Evolutionary conservation across 2,797 vertebrate genomes (phyloP), one percentile per base, ranked within the genome.

Genomic region (Selene dorsalis): DNA sequence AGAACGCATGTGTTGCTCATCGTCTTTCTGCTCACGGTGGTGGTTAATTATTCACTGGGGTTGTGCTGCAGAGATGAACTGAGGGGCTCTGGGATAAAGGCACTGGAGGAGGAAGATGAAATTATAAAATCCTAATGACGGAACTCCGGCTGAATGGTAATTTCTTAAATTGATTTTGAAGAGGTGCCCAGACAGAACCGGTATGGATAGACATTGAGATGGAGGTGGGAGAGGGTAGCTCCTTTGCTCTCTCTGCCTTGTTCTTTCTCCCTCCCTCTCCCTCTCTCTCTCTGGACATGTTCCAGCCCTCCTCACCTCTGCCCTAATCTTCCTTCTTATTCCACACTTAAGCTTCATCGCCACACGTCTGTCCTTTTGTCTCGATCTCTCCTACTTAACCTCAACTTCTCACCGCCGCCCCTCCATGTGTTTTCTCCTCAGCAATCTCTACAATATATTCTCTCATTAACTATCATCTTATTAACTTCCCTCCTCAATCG

Each of bases 111-210:
- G 87, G 91, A 91, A 93, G 93, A 93, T 95, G 93, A 92, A 94
- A 94, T 94, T 94, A 94, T 94, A 89, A 93, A 93, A 91, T 89
- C 89, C 92, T 93, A 94, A 94, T 94, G 94, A 92, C 82, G 83
- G 90, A 92, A 89, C 92, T 91, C 89, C 53, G 86, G 85, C 88
- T 89, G 93, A 93, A 94, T 94, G 91, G 88, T 91, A 94, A 94
- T 94, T 93, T 90, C 86, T 91, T 89, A 91, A 93, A 94, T 94
- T 92, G 93, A 94, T 94, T 95, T 94, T 92, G 91, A 94, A 92
- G 85, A 91, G 92, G 86, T 93, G 90, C 91, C 90, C 90, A 89
- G 92, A 90, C 90, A 90, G 86, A 88, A 77, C 20, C 24, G 52
- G 69, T 84, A 78, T 69, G 68, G 63, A 73, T 81, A 87, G 83